phyloP scores from a whole-genome alignment of 2,797 vertebrate species.

The Ctenopoma kingsleyae region DNA sequence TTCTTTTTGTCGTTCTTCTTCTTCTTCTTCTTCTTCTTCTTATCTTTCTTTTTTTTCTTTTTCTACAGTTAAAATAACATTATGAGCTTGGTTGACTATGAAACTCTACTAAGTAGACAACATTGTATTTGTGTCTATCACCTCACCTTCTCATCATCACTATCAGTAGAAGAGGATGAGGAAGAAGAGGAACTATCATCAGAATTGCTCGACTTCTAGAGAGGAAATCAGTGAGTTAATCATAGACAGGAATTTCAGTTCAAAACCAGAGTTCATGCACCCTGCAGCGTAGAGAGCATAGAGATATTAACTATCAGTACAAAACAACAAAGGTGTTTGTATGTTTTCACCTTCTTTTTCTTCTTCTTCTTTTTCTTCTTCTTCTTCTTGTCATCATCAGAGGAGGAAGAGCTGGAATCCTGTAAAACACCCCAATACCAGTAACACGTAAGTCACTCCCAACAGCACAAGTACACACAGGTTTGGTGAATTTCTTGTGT shows the following conservation, averaged over 20 bases:
- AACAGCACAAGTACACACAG: neutral
- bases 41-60: conserved; percentile 65
- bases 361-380: conserved; percentile 52
- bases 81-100: neutral
- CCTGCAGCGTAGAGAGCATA: neutral
- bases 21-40: conserved; percentile 43
- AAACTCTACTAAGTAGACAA: neutral
- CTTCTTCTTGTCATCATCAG: conserved; percentile 50
- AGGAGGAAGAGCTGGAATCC: conserved; percentile 49
- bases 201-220: conserved; percentile 60
- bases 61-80: conserved; percentile 43
- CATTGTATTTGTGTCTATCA: neutral
- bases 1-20: conserved; percentile 57
- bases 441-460: neutral
- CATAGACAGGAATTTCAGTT: neutral
- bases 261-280: neutral
- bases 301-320: neutral
- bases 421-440: conserved; percentile 2
- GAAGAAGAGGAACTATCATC: conserved; percentile 58
- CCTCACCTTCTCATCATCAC: conserved; percentile 69
- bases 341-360: neutral
- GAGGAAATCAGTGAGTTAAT: neutral
- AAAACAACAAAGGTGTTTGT: neutral
- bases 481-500: neutral
- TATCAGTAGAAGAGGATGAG: conserved; percentile 68